Conservation (phyloP, 2,888 invertebrate genomes). For the Epinotia demarniana region DNA sequence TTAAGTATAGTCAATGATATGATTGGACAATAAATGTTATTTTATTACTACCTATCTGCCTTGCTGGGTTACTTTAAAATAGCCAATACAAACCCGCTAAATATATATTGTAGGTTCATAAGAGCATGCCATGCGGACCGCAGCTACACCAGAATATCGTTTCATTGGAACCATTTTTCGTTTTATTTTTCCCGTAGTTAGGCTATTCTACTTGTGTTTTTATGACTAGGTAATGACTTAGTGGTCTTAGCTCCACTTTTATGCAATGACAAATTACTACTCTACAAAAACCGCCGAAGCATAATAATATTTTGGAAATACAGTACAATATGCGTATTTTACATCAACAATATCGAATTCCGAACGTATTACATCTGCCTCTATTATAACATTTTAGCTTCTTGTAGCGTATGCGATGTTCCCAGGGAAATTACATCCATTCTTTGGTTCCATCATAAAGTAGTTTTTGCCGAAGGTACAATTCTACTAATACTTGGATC, state of each 20-base stretch:
- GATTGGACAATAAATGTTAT: too few species aligned
- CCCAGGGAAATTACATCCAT: constrained; percentile 43
- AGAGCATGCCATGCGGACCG: constrained; percentile 15
- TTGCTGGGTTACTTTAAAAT: too few species aligned
- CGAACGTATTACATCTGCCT: constrained; percentile 28
- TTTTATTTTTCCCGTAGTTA: neutral
- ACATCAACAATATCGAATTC: constrained; percentile 29
- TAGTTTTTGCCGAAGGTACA: constrained; percentile 33
- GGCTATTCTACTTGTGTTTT: neutral
- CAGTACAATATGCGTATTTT: neutral
- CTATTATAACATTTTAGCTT: constrained; percentile 38
- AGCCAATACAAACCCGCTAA: neutral
- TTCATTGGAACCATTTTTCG: constrained; percentile 2
- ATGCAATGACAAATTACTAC: neutral
- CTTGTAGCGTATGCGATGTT: constrained; percentile 27
- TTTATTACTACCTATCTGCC: too few species aligned
- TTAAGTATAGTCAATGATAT: too few species aligned
- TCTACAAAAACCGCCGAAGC: neutral
- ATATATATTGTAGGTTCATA: neutral
- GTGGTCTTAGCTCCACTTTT: too few species aligned
- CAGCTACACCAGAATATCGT: constrained; percentile 20
- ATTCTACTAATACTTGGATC: constrained; percentile 34
- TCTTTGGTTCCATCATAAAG: constrained; percentile 41
- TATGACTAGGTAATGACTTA: too few species aligned
- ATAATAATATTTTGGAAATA: neutral